Percentiles rank a stretch among this genome's conserved stretches.
phyloP scores from a whole-genome alignment of 2,113 vertebrate genomes.

The Notarius lentiginosus region DNA sequence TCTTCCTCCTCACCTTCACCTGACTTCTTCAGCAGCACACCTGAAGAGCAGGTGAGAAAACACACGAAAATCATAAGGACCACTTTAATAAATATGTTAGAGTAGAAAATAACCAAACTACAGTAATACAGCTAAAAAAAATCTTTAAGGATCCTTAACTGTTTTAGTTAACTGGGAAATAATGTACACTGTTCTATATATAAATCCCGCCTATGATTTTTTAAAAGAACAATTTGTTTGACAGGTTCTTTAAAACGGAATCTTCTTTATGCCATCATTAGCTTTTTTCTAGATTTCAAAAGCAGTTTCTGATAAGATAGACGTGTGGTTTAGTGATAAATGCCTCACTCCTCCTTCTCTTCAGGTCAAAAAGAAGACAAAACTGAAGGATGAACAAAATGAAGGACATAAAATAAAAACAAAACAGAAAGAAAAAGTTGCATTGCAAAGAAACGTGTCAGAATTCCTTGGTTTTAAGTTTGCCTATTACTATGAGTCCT shows the following conservation, averaged over 20 bases:
- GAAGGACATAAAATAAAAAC: neutral
- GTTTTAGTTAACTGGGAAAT: neutral
- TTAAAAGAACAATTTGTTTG: neutral
- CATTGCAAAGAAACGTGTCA: neutral
- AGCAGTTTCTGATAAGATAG: neutral
- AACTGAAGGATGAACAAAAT: neutral
- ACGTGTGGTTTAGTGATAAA: neutral
- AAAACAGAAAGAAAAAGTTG: neutral
- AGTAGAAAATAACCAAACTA: neutral
- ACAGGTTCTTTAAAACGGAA: neutral
- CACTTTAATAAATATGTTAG: neutral
- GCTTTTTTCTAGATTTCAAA: neutral
- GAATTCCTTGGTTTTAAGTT: neutral
- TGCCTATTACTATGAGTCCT: neutral
- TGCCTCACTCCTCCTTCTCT: neutral
- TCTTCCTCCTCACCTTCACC: constrained; percentile 69
- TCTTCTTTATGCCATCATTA: neutral
- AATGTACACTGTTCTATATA: neutral
- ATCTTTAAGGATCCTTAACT: neutral
- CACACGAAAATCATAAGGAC: neutral
- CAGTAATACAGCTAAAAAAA: neutral
- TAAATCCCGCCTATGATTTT: neutral
- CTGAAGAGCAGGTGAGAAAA: constrained; percentile 75
- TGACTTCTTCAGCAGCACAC: constrained; percentile 68
- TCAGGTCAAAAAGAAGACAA: neutral